These are phyloP conservation scores for Stenodema calcarata DNA, from an alignment of 2,888 invertebrate species.

Conservation along the genomic window DNA sequence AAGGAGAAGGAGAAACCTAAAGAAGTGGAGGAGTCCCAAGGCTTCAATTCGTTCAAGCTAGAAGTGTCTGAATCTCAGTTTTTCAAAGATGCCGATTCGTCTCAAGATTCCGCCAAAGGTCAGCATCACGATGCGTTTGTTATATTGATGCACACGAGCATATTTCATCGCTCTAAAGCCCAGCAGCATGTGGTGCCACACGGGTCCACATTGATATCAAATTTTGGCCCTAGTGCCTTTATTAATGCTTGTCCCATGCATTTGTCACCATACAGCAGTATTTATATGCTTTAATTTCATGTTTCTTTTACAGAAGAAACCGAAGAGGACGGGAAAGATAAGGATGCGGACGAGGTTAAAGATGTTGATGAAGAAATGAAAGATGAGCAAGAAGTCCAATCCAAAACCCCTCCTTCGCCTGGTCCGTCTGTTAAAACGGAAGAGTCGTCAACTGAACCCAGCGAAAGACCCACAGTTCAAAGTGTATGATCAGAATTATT, in stretches of 20 bases:
- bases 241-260: no score
- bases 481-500: neutral
- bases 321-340: neutral
- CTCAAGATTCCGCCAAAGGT: constrained; percentile 7
- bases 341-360: neutral
- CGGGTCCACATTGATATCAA: no score
- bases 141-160: no score
- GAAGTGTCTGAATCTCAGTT: constrained; percentile 39
- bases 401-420: neutral
- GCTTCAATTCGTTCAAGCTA: constrained; percentile 6
- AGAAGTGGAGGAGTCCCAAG: constrained; percentile 12
- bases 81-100: neutral
- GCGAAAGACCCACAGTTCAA: neutral
- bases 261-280: no score
- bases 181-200: no score
- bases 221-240: no score
- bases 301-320: neutral
- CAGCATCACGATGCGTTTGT: neutral
- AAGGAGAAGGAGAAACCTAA: neutral
- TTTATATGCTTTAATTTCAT: no score
- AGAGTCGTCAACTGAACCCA: neutral
- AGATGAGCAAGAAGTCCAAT: neutral
- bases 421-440: neutral
- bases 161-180: no score
- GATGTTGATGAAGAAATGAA: neutral